Evolutionary conservation across 1,140 invertebrate species (phyloP), one percentile per base, ranked within the genome.

Genomic region (Neodiprion pinetum): DNA sequence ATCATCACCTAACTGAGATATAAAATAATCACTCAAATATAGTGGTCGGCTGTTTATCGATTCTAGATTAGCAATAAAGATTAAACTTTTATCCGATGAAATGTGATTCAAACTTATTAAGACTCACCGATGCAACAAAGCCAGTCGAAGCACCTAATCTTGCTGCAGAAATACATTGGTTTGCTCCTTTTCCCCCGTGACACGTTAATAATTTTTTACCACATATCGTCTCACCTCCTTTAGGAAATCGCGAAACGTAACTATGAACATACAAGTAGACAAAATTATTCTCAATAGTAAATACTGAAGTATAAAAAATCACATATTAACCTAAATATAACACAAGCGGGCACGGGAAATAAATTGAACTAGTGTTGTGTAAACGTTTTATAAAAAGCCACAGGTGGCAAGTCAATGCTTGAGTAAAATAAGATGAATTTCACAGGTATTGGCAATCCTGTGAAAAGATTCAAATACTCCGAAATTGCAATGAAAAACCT

Each of bases 161-260:
- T 0, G 94, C 92, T 21, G 96, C 95, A 74, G 95, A 93, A 4
- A 99, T 92, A 89, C 96, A 97, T 88, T 99, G 97, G 89, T 99
- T 99, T 11, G 97, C 97, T 23, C 98, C 98, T 90, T 99, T 99
- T 0, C 98, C 98, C 47, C 98, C 98, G 90, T 92, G 97, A 53
- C 95, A 96, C 65, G 93, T 94, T 68, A 90, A 88, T 88, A 98
- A 99, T 81, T 93, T 92, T 70, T 88, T 90, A 23, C 97, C 98
- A 84, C 93, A 90, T 53, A 99, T 81, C 0, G 98, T 99, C 90
- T 99, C 98, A 11, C 98, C 98, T 28, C 93, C 90, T 80, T 91
- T 92, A 1, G 98, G 98, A 72, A 98, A 91, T 79, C 94, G 88
- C 49, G 93, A 88, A 1, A 94, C 92, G 91, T 97, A 99, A 80